Evolutionary conservation across 2,797 vertebrate genomes (phyloP).

Genomic region (Chelonia mydas): DNA sequence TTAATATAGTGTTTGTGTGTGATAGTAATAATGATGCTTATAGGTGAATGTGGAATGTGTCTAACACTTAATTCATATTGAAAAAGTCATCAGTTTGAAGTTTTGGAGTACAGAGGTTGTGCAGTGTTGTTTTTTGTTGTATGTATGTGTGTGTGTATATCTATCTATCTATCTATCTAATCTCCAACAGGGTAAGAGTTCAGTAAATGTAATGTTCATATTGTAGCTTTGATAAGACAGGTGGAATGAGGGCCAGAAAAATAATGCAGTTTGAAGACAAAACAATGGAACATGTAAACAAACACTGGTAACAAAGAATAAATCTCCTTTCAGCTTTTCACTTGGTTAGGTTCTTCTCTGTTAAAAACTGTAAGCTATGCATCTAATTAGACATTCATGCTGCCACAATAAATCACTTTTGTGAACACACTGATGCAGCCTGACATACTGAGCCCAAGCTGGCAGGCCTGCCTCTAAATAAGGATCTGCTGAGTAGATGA

Average conservation of each 20-base stretch:
- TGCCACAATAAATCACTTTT: constrained; percentile 77
- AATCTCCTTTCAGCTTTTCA: constrained; percentile 56
- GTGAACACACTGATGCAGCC: constrained; percentile 69
- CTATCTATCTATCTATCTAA: no score
- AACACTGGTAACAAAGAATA: constrained; percentile 38
- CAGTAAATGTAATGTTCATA: constrained; percentile 32
- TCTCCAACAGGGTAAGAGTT: neutral
- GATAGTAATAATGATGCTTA: neutral
- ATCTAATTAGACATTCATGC: constrained; percentile 73
- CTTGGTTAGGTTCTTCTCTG: constrained; percentile 51
- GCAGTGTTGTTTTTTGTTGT: neutral
- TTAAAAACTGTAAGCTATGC: constrained; percentile 70
- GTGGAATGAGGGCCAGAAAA: constrained; percentile 4
- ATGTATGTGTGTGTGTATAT: no score
- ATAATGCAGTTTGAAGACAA: constrained; percentile 50
- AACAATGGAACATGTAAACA: constrained; percentile 49
- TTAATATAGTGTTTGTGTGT: neutral
- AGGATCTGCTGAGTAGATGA: constrained; percentile 73
- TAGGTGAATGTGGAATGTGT: neutral
- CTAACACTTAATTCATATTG: constrained; percentile 3
- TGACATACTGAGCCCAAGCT: constrained; percentile 70
- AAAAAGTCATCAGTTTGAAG: constrained; percentile 44
- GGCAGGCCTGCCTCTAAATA: constrained; percentile 69
- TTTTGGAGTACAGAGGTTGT: neutral
- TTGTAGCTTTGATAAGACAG: constrained; percentile 38